These are phyloP conservation scores for Xiphydria camelus DNA, from an alignment of 2,888 invertebrate genomes.

Conservation along the genomic window DNA sequence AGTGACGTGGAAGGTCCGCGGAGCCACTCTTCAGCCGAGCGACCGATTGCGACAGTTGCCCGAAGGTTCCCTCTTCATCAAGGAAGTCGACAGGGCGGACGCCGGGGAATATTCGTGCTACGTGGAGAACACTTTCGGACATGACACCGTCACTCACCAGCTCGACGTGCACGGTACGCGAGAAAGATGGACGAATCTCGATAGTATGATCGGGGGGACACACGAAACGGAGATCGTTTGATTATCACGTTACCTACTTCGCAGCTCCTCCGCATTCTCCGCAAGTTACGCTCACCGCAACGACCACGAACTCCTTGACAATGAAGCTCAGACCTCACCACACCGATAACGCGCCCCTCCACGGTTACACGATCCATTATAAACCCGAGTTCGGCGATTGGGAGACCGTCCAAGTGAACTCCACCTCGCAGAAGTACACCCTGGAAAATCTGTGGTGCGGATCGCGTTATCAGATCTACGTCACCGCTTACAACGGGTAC, in stretches of 20 bases:
- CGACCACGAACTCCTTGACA: conserved; percentile 75
- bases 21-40: conserved; percentile 75
- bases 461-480: conserved; percentile 90
- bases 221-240: not conserved
- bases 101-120: conserved; percentile 94
- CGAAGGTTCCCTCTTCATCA: conserved; percentile 89
- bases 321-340: conserved; percentile 74
- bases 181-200: not conserved
- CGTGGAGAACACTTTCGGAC: conserved; percentile 90
- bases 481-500: conserved; percentile 91
- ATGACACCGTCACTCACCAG: conserved; percentile 88
- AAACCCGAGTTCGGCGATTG: conserved; percentile 95
- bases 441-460: conserved; percentile 90
- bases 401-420: conserved; percentile 82
- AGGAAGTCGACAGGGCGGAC: conserved; percentile 85
- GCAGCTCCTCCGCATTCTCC: conserved; percentile 77
- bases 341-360: conserved; percentile 83
- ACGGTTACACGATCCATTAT: conserved; percentile 89
- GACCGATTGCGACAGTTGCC: conserved; percentile 83
- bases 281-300: conserved; percentile 73
- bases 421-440: conserved; percentile 80
- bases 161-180: conserved; percentile 78
- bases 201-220: too few species aligned
- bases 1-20: conserved; percentile 81
- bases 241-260: conserved; percentile 18